A percentile compares a stretch with the other conserved stretches of the same genome.
These are phyloP conservation scores for Lophochroa leadbeateri DNA, from an alignment of 2,113 vertebrate species.

Conservation along the genomic window DNA sequence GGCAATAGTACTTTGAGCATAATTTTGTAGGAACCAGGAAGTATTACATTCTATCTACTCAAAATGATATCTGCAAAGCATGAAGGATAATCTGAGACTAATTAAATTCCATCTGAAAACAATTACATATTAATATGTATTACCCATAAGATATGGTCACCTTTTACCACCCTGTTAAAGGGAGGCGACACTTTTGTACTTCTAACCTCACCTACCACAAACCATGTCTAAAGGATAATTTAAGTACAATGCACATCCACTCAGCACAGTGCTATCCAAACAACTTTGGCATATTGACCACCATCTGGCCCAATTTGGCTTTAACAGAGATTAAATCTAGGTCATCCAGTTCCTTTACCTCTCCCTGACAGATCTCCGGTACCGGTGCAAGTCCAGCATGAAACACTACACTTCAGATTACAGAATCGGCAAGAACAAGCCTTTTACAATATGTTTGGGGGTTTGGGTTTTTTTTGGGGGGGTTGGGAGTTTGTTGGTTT, in stretches of 20 bases:
- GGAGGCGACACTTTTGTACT: background rate
- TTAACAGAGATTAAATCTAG: background rate
- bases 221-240: background rate
- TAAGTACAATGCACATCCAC: background rate
- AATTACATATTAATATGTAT: background rate
- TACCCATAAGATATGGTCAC: background rate
- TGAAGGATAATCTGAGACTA: background rate
- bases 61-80: background rate
- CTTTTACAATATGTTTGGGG: background rate
- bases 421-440: background rate
- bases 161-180: background rate
- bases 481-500: background rate
- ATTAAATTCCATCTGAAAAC: background rate
- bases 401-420: background rate
- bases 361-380: background rate
- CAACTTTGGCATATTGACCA: background rate
- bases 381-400: background rate
- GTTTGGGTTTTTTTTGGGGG: too few relatives aligned
- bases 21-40: background rate
- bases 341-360: background rate
- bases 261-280: background rate
- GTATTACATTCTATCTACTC: background rate
- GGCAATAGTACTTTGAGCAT: background rate
- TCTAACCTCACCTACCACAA: background rate
- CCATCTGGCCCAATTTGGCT: background rate